Conservation (phyloP, 2,888 invertebrate species). For the Vesta saturnalis region DNA sequence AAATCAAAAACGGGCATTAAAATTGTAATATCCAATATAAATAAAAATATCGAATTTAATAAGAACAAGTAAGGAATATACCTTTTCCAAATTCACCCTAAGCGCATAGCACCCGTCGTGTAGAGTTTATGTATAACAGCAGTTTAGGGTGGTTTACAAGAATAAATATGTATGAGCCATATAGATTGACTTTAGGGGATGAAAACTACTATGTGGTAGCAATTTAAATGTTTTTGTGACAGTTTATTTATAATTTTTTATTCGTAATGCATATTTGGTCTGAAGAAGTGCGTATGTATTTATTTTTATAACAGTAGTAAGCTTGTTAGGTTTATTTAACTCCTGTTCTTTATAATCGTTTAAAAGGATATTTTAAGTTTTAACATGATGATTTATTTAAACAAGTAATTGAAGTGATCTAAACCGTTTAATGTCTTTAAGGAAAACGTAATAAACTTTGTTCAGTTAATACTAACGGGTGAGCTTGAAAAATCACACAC, state of each 20-base stretch:
- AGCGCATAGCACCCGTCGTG: conserved; percentile 36
- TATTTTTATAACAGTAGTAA: conserved; percentile 17
- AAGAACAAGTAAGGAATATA: conserved; percentile 15
- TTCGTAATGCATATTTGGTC: conserved; percentile 16
- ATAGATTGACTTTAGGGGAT: conserved; percentile 44
- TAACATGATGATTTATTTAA: too few relatives aligned
- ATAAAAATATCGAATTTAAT: neutral
- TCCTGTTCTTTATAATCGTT: too few relatives aligned
- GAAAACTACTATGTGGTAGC: conserved; percentile 37
- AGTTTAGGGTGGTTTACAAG: conserved; percentile 46
- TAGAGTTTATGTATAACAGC: conserved; percentile 44
- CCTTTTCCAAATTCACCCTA: conserved; percentile 34
- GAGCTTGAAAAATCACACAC: too few relatives aligned
- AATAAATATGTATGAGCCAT: conserved; percentile 47
- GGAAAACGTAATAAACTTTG: too few relatives aligned
- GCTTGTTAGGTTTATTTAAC: conserved; percentile 1
- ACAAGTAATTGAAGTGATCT: too few relatives aligned
- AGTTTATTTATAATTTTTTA: conserved; percentile 29
- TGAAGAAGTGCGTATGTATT: conserved; percentile 16
- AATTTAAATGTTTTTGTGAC: conserved; percentile 27
- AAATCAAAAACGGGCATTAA: too few relatives aligned
- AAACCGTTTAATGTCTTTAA: neutral
- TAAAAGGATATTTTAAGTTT: neutral
- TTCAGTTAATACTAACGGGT: too few relatives aligned
- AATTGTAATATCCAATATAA: neutral